Base-by-base conservation (phyloP, 1,140 invertebrate genomes). In the Trigoniulus corallinus region DNA sequence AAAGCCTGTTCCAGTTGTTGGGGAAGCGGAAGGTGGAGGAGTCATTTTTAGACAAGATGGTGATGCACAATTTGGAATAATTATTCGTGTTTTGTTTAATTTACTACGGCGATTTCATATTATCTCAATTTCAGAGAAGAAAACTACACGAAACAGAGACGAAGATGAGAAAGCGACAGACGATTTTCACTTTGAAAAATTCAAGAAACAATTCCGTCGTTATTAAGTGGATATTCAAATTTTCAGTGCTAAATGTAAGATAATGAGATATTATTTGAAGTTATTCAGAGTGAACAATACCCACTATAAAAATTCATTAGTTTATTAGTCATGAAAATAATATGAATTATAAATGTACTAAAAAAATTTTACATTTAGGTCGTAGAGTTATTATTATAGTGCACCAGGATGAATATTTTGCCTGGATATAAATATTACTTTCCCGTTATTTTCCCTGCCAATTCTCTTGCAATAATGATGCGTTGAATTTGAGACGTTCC, bases 401-500 rank as follows among this genome's bases (percentile, higher is more conserved):
- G n/a, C n/a, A n/a, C n/a, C n/a, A n/a, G n/a, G n/a, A n/a, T n/a
- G n/a, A n/a, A n/a, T n/a, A n/a, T n/a, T n/a, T n/a, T n/a, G n/a
- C n/a, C n/a, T n/a, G n/a, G n/a, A n/a, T n/a, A n/a, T n/a, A n/a
- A n/a, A n/a, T n/a, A n/a, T n/a, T n/a, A n/a, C n/a, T n/a, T n/a
- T n/a, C n/a, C 42, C 21, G 7, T 44, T 18, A 24, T 44, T 44
- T 44, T 44, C 18, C 4, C 4, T 10, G 24, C 24, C 4, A 44
- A 60, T 58, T 84, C 77, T 58, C 92, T 78, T 0, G 91, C 88
- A 62, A 98, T 92, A 59, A 98, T 94, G 3, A 98, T 64, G 57
- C 91, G 74, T 67, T 98, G 95, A 59, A 98, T 96, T 70, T 98
- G 92, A 1, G 88, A 77, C 7, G 93, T 98, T 41, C 94, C 94